These are phyloP conservation scores for Hippocampus abdominalis DNA, from an alignment of 2,113 vertebrate genomes.

Conservation along the genomic window DNA sequence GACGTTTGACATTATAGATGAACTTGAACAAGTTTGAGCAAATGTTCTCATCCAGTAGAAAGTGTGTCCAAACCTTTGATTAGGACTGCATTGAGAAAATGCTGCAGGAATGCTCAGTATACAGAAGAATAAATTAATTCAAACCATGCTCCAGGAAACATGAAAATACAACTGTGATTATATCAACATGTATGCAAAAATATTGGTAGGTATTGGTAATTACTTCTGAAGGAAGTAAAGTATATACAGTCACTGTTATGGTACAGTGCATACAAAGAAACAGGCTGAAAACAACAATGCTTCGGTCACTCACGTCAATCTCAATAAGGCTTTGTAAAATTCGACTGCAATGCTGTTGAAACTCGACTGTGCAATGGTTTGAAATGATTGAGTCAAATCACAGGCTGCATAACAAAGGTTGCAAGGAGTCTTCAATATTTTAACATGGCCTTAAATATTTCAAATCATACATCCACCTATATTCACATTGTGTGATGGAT, in stretches of 20 bases:
- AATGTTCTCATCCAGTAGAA: background rate
- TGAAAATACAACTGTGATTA: slow-evolving; percentile 8
- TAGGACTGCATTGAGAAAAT: background rate
- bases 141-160: slow-evolving; percentile 6
- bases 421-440: slow-evolving; percentile 29
- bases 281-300: background rate
- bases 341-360: background rate
- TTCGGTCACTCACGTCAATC: slow-evolving; percentile 1
- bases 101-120: background rate
- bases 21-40: background rate
- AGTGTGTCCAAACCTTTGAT: background rate
- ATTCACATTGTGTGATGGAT: slow-evolving; percentile 1
- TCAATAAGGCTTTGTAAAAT: slow-evolving; percentile 8
- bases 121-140: background rate
- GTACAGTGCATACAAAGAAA: background rate
- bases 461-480: slow-evolving; percentile 6
- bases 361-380: background rate
- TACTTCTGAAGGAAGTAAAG: slow-evolving; percentile 12
- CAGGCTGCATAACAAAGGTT: background rate
- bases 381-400: background rate
- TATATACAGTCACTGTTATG: slow-evolving; percentile 10
- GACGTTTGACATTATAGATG: background rate
- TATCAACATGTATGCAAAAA: slow-evolving; percentile 10
- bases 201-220: slow-evolving; percentile 4
- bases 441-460: slow-evolving; percentile 29